Evolutionary conservation across 2,888 invertebrate species (phyloP).

Genomic region (Sceliomorpha sp.): DNA sequence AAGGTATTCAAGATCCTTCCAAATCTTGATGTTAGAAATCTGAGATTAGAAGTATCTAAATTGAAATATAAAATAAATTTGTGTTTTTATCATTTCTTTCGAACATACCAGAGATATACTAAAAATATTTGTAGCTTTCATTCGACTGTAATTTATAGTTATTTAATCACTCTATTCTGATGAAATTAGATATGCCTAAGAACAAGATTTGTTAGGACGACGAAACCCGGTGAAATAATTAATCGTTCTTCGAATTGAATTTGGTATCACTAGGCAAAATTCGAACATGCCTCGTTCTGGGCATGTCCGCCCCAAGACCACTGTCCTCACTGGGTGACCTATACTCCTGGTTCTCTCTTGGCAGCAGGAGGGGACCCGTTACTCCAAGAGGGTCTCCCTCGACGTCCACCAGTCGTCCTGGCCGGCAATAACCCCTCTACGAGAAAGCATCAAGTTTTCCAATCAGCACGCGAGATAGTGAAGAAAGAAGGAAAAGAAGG

Average conservation of each 20-base stretch:
- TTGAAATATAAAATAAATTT: too few species aligned
- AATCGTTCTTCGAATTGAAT: neutral
- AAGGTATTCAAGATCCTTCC: too few species aligned
- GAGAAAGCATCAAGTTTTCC: slow-evolving; percentile 69
- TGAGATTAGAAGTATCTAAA: too few species aligned
- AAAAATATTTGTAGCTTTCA: too few species aligned
- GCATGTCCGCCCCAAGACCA: slow-evolving; percentile 93
- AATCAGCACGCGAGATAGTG: slow-evolving; percentile 30
- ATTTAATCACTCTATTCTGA: too few species aligned
- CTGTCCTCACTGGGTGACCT: slow-evolving; percentile 96
- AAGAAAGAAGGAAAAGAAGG: slow-evolving; percentile 27
- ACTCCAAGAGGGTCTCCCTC: slow-evolving; percentile 78
- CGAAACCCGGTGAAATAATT: neutral
- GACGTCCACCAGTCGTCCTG: slow-evolving; percentile 77
- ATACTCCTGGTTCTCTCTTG: slow-evolving; percentile 85
- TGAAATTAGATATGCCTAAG: too few species aligned
- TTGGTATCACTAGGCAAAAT: slow-evolving; percentile 13
- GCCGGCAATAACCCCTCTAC: slow-evolving; percentile 78
- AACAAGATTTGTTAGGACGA: too few species aligned
- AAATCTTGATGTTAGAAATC: too few species aligned
- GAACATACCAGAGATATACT: too few species aligned
- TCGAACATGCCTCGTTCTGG: slow-evolving; percentile 76
- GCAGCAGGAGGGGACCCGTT: slow-evolving; percentile 74
- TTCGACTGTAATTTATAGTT: too few species aligned
- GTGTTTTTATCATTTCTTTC: too few species aligned